These are phyloP conservation scores for Neoscelio sp. DNA, from an alignment of 2,888 invertebrate genomes.

Conservation along the genomic window DNA sequence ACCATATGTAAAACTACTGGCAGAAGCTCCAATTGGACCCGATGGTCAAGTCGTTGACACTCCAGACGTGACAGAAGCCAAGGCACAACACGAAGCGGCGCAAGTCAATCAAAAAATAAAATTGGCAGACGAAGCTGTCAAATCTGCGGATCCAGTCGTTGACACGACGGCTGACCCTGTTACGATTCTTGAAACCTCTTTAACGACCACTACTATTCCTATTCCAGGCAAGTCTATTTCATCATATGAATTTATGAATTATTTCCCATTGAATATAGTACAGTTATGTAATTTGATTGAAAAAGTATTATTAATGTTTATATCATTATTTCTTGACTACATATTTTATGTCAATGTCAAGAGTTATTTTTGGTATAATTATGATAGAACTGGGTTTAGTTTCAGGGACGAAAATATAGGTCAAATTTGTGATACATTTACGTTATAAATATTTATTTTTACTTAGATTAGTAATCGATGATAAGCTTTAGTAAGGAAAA, in stretches of 20 bases:
- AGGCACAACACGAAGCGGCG: conserved; percentile 80
- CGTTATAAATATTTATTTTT: too few species aligned
- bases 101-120: conserved; percentile 76
- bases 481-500: too few species aligned
- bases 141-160: conserved; percentile 62
- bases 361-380: neutral
- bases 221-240: conserved; percentile 26
- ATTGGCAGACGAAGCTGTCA: conserved; percentile 70
- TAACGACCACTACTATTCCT: conserved; percentile 15
- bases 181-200: conserved; percentile 6
- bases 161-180: conserved; percentile 31
- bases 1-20: conserved; percentile 17
- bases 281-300: too few species aligned
- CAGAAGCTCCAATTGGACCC: conserved; percentile 76
- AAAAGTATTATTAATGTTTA: too few species aligned
- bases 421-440: too few species aligned
- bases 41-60: conserved; percentile 81
- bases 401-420: too few species aligned
- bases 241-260: neutral
- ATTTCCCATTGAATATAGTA: neutral
- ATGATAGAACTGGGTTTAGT: conserved; percentile 9
- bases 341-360: conserved; percentile 9
- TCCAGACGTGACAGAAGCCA: conserved; percentile 79
- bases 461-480: too few species aligned
- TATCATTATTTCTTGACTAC: neutral